phyloP scores from a whole-genome alignment of 1,140 invertebrate genomes.

The Paraescarpia echinospica region DNA sequence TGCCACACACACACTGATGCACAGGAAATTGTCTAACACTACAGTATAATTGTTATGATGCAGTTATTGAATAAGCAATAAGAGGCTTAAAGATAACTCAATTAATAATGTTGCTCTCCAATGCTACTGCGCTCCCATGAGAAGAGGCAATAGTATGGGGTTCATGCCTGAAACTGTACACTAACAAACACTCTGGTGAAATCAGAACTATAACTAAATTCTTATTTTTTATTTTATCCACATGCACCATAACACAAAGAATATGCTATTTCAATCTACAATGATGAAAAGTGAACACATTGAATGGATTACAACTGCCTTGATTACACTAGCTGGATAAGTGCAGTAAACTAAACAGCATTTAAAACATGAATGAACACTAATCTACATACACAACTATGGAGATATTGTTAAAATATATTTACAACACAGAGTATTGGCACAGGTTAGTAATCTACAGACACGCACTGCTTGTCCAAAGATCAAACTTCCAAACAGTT shows the following conservation, averaged over 20 bases:
- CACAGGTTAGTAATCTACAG: background rate
- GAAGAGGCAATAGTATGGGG: background rate
- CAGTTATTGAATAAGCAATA: too few species aligned
- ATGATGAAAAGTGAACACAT: background rate
- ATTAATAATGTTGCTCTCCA: too few species aligned
- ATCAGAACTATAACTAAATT: background rate
- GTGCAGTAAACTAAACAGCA: background rate
- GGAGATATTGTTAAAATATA: background rate
- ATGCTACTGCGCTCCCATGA: too few species aligned
- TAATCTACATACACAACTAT: background rate
- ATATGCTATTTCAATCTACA: background rate
- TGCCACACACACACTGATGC: background rate
- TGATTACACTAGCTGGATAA: background rate
- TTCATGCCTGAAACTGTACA: background rate
- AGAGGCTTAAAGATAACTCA: too few species aligned
- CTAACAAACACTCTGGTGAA: background rate
- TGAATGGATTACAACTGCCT: background rate
- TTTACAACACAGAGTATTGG: background rate
- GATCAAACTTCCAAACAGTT: too few species aligned
- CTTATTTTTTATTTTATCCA: background rate
- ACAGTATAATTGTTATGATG: background rate
- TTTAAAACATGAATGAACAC: background rate
- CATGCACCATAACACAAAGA: background rate
- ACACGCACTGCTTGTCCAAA: too few species aligned
- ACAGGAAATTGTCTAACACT: background rate